Percentiles rank a stretch among this genome's conserved stretches.
These are phyloP conservation scores for Neodon shergylaensis DNA, from an alignment of 2,113 vertebrate species.

Conservation along the genomic window DNA sequence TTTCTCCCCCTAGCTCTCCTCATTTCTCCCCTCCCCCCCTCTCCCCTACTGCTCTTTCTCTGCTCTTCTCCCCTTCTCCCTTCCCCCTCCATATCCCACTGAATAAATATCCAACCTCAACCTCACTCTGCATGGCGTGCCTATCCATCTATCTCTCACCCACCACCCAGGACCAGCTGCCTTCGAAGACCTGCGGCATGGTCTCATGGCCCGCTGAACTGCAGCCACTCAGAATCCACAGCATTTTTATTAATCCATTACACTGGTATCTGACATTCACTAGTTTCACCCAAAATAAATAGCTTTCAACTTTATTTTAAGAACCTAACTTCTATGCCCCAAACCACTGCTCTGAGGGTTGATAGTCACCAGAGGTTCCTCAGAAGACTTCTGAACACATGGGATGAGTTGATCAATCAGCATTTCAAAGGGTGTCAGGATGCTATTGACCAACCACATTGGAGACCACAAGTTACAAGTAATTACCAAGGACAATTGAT, in stretches of 20 bases:
- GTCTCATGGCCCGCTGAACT: too few species aligned
- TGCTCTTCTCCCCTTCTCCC: too few species aligned
- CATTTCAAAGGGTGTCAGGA: not conserved
- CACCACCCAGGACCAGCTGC: too few species aligned
- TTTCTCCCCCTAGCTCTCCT: too few species aligned
- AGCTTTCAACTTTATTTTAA: not conserved
- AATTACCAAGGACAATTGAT: not conserved
- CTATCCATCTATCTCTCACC: too few species aligned
- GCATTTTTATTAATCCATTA: too few species aligned
- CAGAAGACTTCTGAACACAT: not conserved
- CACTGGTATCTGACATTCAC: rapidly evolving
- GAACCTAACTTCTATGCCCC: not conserved
- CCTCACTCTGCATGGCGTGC: too few species aligned
- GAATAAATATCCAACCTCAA: too few species aligned
- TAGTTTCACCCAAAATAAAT: not conserved
- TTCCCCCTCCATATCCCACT: too few species aligned
- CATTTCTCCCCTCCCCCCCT: too few species aligned
- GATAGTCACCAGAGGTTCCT: not conserved
- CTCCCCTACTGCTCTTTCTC: too few species aligned
- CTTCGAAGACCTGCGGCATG: rapidly evolving
- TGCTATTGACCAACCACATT: not conserved
- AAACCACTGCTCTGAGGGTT: not conserved
- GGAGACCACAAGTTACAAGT: not conserved
- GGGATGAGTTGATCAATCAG: not conserved
- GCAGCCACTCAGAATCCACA: too few species aligned